Conservation (phyloP, 2,113 vertebrate species). For the Sminthopsis crassicaudata region DNA sequence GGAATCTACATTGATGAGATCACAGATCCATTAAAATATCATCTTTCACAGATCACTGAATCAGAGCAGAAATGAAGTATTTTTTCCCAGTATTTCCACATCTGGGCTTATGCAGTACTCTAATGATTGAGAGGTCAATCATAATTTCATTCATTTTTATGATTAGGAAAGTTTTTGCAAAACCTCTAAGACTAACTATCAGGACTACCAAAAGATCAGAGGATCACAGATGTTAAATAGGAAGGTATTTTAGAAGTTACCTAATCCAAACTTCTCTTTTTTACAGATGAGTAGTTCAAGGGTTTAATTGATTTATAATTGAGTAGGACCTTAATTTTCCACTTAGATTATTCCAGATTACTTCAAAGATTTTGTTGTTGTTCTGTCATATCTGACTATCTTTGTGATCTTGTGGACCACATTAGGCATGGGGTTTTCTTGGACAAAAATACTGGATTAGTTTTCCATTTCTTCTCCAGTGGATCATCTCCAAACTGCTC, state of each 20-base stretch:
- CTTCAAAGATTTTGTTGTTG: no score
- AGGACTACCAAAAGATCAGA: neutral
- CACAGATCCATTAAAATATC: neutral
- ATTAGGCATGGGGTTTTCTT: no score
- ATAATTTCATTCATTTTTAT: neutral
- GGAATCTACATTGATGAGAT: neutral
- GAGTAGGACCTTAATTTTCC: no score
- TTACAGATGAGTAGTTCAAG: neutral
- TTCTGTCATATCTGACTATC: no score
- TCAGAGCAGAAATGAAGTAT: neutral
- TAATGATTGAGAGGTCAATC: neutral
- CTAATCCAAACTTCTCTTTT: neutral
- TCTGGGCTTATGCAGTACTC: neutral
- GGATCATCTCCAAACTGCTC: no score
- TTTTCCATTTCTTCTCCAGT: no score
- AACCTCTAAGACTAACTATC: neutral
- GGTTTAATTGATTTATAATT: no score
- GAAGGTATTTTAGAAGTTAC: neutral
- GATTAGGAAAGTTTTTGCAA: neutral
- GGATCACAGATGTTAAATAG: neutral
- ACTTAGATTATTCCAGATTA: no score
- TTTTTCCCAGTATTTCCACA: neutral
- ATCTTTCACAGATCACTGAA: neutral
- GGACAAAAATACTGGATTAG: no score
- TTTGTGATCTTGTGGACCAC: no score